Evolutionary conservation across 2,888 invertebrate genomes (phyloP), one percentile per base, ranked within the genome.

Genomic region (Himalopsyche tibetana): DNA sequence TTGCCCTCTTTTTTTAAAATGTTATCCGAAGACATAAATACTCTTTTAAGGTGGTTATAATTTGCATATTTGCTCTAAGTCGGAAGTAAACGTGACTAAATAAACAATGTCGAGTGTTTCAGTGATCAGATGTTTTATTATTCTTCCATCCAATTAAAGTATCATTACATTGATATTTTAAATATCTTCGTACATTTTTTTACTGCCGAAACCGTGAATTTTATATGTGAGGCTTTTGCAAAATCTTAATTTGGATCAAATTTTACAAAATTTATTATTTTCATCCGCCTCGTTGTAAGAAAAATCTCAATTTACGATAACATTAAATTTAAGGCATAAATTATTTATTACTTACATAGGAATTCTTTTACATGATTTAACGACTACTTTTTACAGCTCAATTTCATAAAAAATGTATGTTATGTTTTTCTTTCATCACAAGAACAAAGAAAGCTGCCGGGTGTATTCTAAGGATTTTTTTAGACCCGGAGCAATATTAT

Each of bases 351-450:
- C 74, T 74, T 74, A 74, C 74, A 74, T 74, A 74, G 74, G 74
- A 74, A 74, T 74, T 74, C 74, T 74, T 74, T 74, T 74, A 74
- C 74, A 74, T 74, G 74, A 74, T 74, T 74, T 74, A 74, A 74
- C 74, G 74, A 74, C 74, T 74, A 74, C 28, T 36, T 74, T 74
- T 74, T 74, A 74, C 74, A 15, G 74, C 74, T 74, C 74, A 74
- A 74, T 74, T 74, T 36, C 74, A 38, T 74, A 36, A 74, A 74
- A 63, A 74, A 74, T 74, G 74, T 74, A 74, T 74, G 74, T 74
- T 74, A 74, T 74, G 36, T 74, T 74, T 74, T 74, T 74, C 74
- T 74, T 74, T 74, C 74, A 74, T 74, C 74, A 36, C 38, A 74
- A 36, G 74, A 74, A 74, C 74, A 74, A 74, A 74, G 74, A 74